Evolutionary conservation across 2,888 invertebrate genomes (phyloP), one percentile per base, ranked within the genome.

Genomic region (Cephus pygmeus): DNA sequence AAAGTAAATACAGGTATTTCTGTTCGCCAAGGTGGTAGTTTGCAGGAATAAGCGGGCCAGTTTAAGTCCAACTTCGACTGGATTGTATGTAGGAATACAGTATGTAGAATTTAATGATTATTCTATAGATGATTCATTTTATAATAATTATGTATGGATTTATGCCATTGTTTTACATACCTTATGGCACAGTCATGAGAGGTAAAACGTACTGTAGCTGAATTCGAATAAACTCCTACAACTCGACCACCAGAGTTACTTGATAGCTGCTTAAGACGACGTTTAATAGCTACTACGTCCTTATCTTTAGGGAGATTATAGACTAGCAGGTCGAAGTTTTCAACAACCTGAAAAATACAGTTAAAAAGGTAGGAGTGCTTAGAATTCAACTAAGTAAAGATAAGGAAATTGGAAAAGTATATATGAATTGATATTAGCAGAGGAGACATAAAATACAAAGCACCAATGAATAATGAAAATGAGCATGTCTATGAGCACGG

Each of bases 241-340:
- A 97, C 95, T 85, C 95, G 94, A 4, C 97, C 97, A 0, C 97
- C 97, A 88, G 96, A 96, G 91, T 97, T 97, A 86, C 95, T 95
- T 0, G 96, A 95, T 77, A 97, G 90, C 85, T 94, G 93, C 79
- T 94, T 94, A 77, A 97, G 92, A 69, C 96, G 92, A 79, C 93
- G 93, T 80, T 89, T 91, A 81, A 91, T 89, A 77, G 86, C 86
- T 79, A 83, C 80, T 80, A 87, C 84, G 81, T 94, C 93, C 83
- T 93, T 92, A 81, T 94, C 93, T 79, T 93, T 90, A 0, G 96
- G 96, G 85, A 96, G 92, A 90, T 96, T 96, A 78, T 92, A 92
- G 69, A 96, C 94, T 86, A 94, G 92, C 87, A 96, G 92, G 90
- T 95, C 95, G 87, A 93, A 92, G 76, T 90, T 89, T 83, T 91